A percentile compares a stretch with the other conserved stretches of the same genome.
These are phyloP conservation scores for Stictonetta naevosa DNA, from an alignment of 2,113 vertebrate genomes.

Conservation along the genomic window DNA sequence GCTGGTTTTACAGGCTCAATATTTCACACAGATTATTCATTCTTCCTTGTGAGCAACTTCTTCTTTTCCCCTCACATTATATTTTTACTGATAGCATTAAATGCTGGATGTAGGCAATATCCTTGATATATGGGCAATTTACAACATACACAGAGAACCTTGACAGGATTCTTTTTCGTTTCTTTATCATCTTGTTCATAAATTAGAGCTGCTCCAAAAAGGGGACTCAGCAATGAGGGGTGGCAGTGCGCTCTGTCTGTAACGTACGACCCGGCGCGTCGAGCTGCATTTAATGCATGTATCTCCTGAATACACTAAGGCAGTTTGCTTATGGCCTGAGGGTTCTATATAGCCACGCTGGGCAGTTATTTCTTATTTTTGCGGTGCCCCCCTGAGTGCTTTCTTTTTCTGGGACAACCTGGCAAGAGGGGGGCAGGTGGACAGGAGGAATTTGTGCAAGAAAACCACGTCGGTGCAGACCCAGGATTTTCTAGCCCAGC, in stretches of 20 bases:
- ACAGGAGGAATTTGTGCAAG: background rate
- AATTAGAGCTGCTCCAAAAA: background rate
- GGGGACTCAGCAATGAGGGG: background rate
- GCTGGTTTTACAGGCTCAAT: conserved; percentile 60
- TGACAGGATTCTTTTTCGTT: conserved; percentile 26
- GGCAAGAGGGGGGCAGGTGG: background rate
- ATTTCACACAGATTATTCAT: conserved; percentile 72
- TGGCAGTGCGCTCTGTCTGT: background rate
- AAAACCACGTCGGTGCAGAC: background rate
- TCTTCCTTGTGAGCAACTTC: conserved; percentile 60
- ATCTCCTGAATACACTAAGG: background rate
- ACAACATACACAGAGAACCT: conserved; percentile 28
- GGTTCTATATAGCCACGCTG: background rate
- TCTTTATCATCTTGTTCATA: conserved; percentile 46
- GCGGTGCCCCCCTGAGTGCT: background rate
- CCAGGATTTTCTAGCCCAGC: background rate
- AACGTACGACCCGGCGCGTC: background rate
- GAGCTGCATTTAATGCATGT: background rate
- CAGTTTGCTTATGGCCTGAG: background rate
- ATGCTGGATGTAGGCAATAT: conserved; percentile 56
- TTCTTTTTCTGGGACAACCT: background rate
- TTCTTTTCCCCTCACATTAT: conserved; percentile 34
- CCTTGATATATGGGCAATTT: conserved; percentile 65
- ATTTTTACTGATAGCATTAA: conserved; percentile 70
- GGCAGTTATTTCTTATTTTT: background rate